phyloP scores from a whole-genome alignment of 2,113 vertebrate species.

The Noctilio leporinus region DNA sequence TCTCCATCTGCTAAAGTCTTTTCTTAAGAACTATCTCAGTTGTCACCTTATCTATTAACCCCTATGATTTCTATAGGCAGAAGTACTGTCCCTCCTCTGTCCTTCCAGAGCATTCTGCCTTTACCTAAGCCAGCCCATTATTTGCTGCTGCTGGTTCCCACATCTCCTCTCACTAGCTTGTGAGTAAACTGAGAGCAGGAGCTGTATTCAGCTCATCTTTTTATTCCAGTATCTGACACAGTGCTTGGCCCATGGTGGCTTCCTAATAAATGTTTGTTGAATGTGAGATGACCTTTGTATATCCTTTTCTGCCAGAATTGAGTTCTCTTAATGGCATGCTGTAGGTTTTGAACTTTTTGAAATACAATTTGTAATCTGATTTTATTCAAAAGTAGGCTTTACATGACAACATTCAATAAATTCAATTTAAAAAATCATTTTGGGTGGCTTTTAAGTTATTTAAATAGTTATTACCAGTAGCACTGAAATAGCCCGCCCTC shows the following conservation, averaged over 20 bases:
- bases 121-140: background rate
- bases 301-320: background rate
- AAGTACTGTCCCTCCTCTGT: background rate
- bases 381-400: conserved; percentile 33
- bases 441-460: conserved; percentile 39
- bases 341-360: conserved; percentile 30
- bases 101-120: background rate
- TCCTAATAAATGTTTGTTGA: background rate
- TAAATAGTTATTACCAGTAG: conserved; percentile 19
- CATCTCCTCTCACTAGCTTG: background rate
- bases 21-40: background rate
- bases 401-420: conserved; percentile 45
- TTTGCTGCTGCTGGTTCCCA: background rate
- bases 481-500: background rate
- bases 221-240: background rate
- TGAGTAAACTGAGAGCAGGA: background rate
- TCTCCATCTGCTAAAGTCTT: background rate
- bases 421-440: conserved; percentile 38
- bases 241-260: background rate
- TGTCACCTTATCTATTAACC: background rate
- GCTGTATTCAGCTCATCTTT: background rate
- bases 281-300: background rate
- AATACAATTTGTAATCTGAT: conserved; percentile 28
- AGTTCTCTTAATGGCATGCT: background rate
- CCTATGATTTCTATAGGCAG: background rate